Percentiles rank a stretch among this genome's conserved stretches.
These are phyloP conservation scores for Drosophila anomalata DNA, from an alignment of 2,888 invertebrate genomes.

Conservation along the genomic window DNA sequence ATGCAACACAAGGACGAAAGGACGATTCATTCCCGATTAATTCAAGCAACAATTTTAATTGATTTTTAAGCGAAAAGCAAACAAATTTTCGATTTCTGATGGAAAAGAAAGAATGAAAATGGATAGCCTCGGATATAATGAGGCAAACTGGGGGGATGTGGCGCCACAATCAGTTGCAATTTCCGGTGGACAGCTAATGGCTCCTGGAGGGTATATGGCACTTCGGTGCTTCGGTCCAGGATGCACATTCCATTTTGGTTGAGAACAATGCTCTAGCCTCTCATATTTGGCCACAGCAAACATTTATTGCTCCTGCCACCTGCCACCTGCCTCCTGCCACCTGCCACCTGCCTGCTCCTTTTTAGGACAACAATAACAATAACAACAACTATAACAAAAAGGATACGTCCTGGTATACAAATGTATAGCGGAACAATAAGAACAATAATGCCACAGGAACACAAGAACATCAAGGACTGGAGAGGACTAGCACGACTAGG, in stretches of 20 bases:
- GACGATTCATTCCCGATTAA: neutral
- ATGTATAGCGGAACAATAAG: conserved; percentile 39
- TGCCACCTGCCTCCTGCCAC: too few species aligned
- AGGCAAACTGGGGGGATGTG: neutral
- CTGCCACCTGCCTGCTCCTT: neutral
- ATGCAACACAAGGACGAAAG: neutral
- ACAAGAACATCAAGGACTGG: conserved; percentile 13
- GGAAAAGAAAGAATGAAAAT: too few species aligned
- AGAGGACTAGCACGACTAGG: conserved; percentile 3
- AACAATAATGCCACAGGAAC: conserved; percentile 20
- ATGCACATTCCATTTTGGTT: conserved; percentile 16
- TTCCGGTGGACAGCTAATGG: conserved; percentile 12
- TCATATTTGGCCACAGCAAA: conserved; percentile 45
- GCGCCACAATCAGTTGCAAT: conserved; percentile 10
- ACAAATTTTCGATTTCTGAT: neutral
- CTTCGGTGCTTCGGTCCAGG: conserved; percentile 15
- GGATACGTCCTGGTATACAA: conserved; percentile 25
- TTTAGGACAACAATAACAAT: neutral
- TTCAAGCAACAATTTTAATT: neutral
- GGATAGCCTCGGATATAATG: too few species aligned
- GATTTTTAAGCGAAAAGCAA: neutral
- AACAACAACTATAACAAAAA: neutral
- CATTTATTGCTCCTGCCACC: conserved; percentile 22
- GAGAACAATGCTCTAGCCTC: conserved; percentile 23
- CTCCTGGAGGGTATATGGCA: conserved; percentile 25